Conservation (phyloP, 2,113 vertebrate species). For the Acanthochromis polyacanthus region DNA sequence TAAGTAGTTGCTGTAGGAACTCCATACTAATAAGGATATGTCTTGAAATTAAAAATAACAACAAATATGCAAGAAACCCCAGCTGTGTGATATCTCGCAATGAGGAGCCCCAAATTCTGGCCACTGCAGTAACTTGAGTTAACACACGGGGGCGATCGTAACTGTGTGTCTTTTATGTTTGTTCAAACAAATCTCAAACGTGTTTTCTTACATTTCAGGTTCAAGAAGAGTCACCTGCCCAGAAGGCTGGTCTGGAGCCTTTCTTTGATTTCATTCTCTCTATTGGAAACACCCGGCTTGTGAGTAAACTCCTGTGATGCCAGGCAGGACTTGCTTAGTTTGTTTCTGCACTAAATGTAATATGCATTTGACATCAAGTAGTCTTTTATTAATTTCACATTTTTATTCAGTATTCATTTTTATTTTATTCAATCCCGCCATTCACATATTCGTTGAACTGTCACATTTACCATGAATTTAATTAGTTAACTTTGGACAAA, state of each 20-base stretch:
- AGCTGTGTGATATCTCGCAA: not conserved
- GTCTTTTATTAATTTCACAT: no score
- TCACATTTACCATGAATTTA: no score
- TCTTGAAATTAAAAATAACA: not conserved
- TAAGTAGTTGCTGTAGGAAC: not conserved
- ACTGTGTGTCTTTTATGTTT: not conserved
- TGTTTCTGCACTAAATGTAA: not conserved
- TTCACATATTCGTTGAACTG: no score
- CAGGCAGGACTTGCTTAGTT: no score
- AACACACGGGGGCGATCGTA: constrained; percentile 44
- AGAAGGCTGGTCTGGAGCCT: constrained; percentile 92
- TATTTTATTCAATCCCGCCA: no score
- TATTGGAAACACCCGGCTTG: constrained; percentile 91
- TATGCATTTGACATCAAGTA: no score
- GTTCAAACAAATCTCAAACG: not conserved
- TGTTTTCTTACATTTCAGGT: constrained; percentile 79
- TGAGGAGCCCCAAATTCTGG: not conserved
- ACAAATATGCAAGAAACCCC: not conserved
- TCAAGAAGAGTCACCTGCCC: constrained; percentile 92
- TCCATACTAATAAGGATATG: not conserved
- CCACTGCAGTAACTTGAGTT: not conserved
- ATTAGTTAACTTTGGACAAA: no score
- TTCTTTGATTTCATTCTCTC: constrained; percentile 98
- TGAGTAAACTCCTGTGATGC: constrained; percentile 53
- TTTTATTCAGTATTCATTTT: no score